phyloP scores from a whole-genome alignment of 2,888 invertebrate genomes.

The Troides helena region DNA sequence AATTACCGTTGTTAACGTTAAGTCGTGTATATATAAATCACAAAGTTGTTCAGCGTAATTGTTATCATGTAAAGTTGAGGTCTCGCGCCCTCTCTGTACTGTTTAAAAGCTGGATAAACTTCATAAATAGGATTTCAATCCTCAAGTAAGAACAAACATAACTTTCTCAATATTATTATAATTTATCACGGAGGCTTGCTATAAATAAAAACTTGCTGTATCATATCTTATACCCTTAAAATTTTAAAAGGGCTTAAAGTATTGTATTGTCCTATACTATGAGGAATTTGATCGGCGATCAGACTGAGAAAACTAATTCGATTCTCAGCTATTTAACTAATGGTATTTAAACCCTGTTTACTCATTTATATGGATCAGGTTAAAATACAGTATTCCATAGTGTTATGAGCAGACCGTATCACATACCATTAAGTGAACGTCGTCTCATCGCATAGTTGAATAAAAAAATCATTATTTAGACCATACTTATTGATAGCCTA shows the following conservation, averaged over 20 bases:
- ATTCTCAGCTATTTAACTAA: no score
- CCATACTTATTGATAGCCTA: no score
- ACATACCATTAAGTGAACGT: no score
- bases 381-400: no score
- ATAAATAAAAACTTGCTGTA: not conserved
- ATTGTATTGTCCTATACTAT: not conserved
- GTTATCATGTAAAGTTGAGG: not conserved
- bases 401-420: no score
- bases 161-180: not conserved
- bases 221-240: not conserved
- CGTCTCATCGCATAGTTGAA: no score
- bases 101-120: not conserved
- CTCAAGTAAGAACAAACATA: not conserved
- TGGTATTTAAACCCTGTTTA: no score
- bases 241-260: not conserved
- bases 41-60: not conserved
- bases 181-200: not conserved
- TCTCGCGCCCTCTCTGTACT: not conserved
- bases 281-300: not conserved
- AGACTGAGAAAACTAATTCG: no score
- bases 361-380: no score
- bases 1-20: not conserved
- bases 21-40: not conserved
- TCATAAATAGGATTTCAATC: not conserved
- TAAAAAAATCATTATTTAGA: no score